Evolutionary conservation across 2,888 invertebrate species (phyloP).

Genomic region (Pyralis farinalis): DNA sequence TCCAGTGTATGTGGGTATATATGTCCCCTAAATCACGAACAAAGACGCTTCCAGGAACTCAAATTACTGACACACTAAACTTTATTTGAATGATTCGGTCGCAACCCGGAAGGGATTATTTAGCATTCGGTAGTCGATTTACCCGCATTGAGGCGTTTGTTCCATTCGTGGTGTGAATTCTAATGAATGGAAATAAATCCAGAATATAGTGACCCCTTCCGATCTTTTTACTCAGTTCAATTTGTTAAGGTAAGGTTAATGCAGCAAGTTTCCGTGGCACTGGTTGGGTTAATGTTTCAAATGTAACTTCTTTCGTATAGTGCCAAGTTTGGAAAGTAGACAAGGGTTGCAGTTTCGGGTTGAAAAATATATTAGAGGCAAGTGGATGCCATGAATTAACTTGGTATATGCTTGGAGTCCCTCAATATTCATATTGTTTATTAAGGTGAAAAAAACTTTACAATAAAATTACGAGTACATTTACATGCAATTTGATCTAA

Average conservation of each 20-base stretch:
- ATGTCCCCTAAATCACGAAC: background rate
- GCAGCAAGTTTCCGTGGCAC: background rate
- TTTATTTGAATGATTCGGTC: background rate
- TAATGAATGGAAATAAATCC: slow-evolving; percentile 4
- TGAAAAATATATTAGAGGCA: background rate
- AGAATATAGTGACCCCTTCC: background rate
- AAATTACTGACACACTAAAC: background rate
- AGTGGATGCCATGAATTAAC: no score
- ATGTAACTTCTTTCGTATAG: background rate
- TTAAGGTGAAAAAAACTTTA: no score
- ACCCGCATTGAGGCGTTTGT: slow-evolving; percentile 12
- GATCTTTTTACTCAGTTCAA: background rate
- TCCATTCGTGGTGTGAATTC: slow-evolving; percentile 10
- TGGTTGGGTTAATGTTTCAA: background rate
- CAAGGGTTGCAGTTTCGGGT: background rate
- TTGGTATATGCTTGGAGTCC: no score
- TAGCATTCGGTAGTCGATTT: slow-evolving; percentile 15
- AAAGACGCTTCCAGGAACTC: background rate
- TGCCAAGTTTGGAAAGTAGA: background rate
- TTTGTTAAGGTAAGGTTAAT: background rate
- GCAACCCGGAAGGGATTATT: slow-evolving; percentile 8
- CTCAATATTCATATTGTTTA: no score
- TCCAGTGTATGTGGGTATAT: no score
- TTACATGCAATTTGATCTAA: no score
- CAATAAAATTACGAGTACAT: no score